phyloP scores from a whole-genome alignment of 2,113 vertebrate genomes.

The Raphicerus campestris region DNA sequence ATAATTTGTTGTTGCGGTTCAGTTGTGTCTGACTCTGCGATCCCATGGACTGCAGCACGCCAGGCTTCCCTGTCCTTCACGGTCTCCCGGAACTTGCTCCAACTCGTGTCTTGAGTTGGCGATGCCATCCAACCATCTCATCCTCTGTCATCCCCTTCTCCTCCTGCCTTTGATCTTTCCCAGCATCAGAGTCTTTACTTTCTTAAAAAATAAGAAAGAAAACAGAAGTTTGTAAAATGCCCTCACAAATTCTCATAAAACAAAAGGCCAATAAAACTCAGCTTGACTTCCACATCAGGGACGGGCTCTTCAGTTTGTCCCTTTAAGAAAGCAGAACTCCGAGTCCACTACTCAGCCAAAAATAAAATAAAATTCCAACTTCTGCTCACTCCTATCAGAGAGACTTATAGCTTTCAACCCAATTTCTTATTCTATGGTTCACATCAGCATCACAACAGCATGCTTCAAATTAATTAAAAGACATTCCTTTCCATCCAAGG shows the following conservation, averaged over 20 bases:
- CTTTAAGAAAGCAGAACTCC: constrained; percentile 47
- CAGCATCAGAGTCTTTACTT: background rate
- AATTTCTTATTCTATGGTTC: constrained; percentile 74
- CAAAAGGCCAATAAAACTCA: background rate
- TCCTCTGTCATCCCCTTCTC: background rate
- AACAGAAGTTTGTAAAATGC: background rate
- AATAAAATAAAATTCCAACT: constrained; percentile 42
- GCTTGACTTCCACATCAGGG: background rate
- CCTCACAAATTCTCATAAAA: background rate
- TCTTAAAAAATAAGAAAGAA: background rate
- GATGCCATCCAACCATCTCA: background rate
- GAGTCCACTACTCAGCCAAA: background rate
- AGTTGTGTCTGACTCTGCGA: background rate
- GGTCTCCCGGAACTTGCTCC: fast-evolving
- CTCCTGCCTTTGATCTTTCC: background rate
- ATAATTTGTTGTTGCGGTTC: background rate
- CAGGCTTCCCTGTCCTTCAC: background rate
- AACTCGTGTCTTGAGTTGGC: background rate
- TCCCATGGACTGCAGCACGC: fast-evolving
- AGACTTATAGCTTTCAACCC: constrained; percentile 52
- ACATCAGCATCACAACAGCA: constrained; percentile 67
- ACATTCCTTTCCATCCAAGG: constrained; percentile 76
- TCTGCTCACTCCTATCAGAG: constrained; percentile 48
- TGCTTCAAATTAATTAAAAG: constrained; percentile 82
- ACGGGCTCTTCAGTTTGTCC: background rate